Evolutionary conservation across 1,140 invertebrate genomes (phyloP).

Genomic region (Mycetomoellerius zeteki): DNA sequence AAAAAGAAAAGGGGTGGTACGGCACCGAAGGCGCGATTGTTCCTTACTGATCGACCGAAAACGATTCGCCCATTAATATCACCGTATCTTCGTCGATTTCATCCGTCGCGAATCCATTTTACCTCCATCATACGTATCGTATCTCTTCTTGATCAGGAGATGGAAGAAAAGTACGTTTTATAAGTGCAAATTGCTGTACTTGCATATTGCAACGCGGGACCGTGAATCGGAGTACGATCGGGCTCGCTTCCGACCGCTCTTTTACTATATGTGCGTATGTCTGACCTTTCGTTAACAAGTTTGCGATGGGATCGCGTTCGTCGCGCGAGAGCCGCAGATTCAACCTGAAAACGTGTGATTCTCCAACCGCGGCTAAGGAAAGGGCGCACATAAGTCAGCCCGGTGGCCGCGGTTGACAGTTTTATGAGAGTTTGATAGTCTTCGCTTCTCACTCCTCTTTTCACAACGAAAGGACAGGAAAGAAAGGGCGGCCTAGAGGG

Average conservation of each 20-base stretch:
- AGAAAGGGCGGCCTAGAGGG: slow-evolving; percentile 66
- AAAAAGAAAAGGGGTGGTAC: slow-evolving; percentile 64
- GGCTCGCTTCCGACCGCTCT: slow-evolving; percentile 34
- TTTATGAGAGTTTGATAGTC: slow-evolving; percentile 88
- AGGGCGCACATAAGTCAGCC: slow-evolving; percentile 86
- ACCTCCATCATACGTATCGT: slow-evolving; percentile 2
- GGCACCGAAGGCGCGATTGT: slow-evolving; percentile 56
- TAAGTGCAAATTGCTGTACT: slow-evolving; percentile 5
- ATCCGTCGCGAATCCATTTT: slow-evolving; percentile 45
- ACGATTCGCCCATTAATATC: slow-evolving; percentile 40
- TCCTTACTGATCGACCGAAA: slow-evolving; percentile 43
- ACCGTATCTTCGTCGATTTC: slow-evolving; percentile 7
- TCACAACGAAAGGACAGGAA: slow-evolving; percentile 68
- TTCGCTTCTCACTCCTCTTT: slow-evolving; percentile 73
- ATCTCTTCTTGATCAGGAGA: not conserved
- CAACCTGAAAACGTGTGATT: slow-evolving; percentile 26
- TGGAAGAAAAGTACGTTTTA: not conserved
- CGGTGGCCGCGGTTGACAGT: slow-evolving; percentile 86
- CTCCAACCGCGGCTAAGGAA: slow-evolving; percentile 55
- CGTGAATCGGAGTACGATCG: not conserved
- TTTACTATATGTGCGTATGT: slow-evolving; percentile 5
- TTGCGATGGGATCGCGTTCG: slow-evolving; percentile 37
- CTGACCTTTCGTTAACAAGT: slow-evolving; percentile 20
- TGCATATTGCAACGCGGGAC: slow-evolving; percentile 25
- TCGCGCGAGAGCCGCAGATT: slow-evolving; percentile 35